Percentiles rank a stretch among this genome's conserved stretches.
Conservation (phyloP, 2,797 vertebrate genomes). For the Artibeus jamaicensis region DNA sequence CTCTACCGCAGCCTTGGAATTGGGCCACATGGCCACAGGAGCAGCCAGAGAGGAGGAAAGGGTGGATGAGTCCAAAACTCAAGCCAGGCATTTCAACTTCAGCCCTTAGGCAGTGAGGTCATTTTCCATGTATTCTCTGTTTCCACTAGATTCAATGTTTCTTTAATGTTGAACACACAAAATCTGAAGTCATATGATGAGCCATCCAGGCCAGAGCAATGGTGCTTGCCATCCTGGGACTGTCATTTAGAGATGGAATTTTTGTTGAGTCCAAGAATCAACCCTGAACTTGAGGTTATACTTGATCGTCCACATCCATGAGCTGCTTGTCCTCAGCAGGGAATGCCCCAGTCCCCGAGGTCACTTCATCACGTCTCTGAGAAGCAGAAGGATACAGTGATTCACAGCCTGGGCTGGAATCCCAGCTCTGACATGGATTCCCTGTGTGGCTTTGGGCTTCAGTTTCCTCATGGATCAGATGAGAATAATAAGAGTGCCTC, state of each 20-base stretch:
- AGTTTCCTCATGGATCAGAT: background rate
- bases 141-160: conserved; percentile 49
- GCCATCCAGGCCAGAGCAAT: background rate
- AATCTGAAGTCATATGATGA: background rate
- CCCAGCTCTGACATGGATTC: background rate
- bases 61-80: conserved; percentile 26
- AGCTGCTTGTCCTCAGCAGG: background rate
- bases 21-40: background rate
- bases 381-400: background rate
- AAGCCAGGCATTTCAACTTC: conserved; percentile 53
- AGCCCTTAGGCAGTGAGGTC: conserved; percentile 54
- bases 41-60: conserved; percentile 32
- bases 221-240: background rate
- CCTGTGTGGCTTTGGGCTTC: background rate
- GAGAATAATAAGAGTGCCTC: background rate
- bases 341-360: background rate
- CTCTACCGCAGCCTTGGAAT: conserved; percentile 10
- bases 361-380: background rate
- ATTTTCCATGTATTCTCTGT: conserved; percentile 71
- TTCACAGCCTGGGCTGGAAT: background rate
- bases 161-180: conserved; percentile 29
- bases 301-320: background rate
- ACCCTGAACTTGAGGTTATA: background rate
- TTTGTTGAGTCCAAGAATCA: background rate
- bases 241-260: background rate